phyloP scores from a whole-genome alignment of 2,113 vertebrate species.

The Chloroceryle aenea region DNA sequence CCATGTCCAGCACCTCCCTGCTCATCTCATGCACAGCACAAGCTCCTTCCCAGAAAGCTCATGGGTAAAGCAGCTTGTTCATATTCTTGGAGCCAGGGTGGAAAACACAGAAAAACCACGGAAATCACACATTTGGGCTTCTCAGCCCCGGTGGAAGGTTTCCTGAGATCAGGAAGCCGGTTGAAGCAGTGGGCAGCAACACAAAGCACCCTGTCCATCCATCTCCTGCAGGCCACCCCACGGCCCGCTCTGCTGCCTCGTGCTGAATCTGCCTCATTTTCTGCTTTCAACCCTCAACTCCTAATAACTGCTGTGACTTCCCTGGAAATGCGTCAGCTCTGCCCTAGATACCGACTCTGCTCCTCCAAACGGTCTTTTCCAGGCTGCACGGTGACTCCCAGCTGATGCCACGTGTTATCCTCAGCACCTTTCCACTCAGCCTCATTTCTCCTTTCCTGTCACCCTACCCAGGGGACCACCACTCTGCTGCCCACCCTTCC shows the following conservation, averaged over 20 bases:
- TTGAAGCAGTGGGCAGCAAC: neutral
- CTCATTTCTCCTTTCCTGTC: neutral
- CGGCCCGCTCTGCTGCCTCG: neutral
- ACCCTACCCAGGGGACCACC: neutral
- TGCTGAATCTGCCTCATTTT: neutral
- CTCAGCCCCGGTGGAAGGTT: neutral
- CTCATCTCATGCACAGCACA: neutral
- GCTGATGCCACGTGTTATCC: fast-evolving
- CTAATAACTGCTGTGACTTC: neutral
- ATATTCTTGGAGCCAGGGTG: neutral
- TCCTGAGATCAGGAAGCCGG: fast-evolving
- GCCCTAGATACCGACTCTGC: constrained; percentile 4
- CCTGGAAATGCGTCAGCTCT: neutral
- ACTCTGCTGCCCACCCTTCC: neutral
- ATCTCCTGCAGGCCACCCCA: neutral
- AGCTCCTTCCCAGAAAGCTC: neutral
- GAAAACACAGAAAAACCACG: fast-evolving
- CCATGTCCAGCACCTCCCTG: fast-evolving
- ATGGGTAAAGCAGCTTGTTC: neutral
- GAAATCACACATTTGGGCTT: fast-evolving
- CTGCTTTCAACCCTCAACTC: neutral
- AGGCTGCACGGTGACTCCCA: neutral
- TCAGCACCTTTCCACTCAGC: neutral
- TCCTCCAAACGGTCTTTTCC: neutral
- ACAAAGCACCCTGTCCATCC: neutral